phyloP scores from a whole-genome alignment of 1,140 invertebrate species.

The Drosophila takahashii region DNA sequence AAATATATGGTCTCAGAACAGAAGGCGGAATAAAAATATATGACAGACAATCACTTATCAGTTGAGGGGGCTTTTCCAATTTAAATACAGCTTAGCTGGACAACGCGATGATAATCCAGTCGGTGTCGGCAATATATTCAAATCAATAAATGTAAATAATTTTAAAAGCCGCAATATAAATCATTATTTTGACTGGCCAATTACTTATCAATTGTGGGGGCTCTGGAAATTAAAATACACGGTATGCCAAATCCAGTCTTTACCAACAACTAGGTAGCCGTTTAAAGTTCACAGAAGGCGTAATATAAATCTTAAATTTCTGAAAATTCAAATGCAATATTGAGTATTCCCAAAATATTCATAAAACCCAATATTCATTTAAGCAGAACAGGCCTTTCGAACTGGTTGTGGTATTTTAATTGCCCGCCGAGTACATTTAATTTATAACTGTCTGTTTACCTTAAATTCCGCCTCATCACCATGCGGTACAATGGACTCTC shows the following conservation, averaged over 20 bases:
- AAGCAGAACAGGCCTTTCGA: constrained; percentile 30
- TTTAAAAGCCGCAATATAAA: constrained; percentile 13
- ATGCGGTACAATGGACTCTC: constrained; percentile 43
- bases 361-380: constrained; percentile 39
- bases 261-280: too few relatives aligned
- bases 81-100: not conserved
- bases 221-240: not conserved
- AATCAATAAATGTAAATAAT: not conserved
- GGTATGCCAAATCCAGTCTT: not conserved
- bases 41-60: not conserved
- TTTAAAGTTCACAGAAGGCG: not conserved
- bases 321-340: constrained; percentile 25
- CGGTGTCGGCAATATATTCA: not conserved
- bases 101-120: not conserved
- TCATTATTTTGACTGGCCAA: constrained; percentile 4
- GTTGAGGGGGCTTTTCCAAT: not conserved
- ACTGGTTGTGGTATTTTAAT: constrained; percentile 44
- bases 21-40: not conserved
- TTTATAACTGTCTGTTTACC: constrained; percentile 38
- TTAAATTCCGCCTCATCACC: constrained; percentile 25
- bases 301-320: constrained; percentile 21
- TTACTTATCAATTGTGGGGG: constrained; percentile 9
- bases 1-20: not conserved
- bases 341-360: constrained; percentile 18
- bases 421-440: constrained; percentile 31